Evolutionary conservation across 2,113 vertebrate genomes (phyloP), one percentile per base, ranked within the genome.

Genomic region (Ammodytes dubius): DNA sequence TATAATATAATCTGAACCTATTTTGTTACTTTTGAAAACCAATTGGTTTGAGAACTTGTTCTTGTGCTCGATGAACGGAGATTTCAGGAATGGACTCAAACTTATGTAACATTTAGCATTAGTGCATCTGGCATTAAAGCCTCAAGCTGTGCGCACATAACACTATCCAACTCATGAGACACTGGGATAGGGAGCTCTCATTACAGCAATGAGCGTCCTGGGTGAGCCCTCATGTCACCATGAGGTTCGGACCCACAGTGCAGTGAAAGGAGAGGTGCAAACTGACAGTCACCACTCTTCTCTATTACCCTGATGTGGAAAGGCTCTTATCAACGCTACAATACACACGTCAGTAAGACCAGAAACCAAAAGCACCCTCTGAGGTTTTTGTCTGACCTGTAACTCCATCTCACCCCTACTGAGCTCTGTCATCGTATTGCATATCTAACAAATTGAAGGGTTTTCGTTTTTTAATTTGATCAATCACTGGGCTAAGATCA

Each of bases 261-360:
- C 27, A 70, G 35, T 91, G 91, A 92, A 89, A 88, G 87, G 83
- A 85, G 88, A 90, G 89, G 90, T 90, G 87, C 88, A 83, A 93
- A 87, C 77, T 77, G 87, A 85, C 84, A 79, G 77, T 78, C 87
- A 71, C 40, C 84, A 67, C 80, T 76, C 83, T 76, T 92, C 93
- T 94, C 92, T 50, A 77, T 94, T 93, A 89, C 93, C 88, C 87
- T 49, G 74, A 86, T 50, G 79, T 67, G 50, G 74, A 78, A 80
- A 87, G 53, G 82, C 88, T 89, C 75, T 74, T 83, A 81, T 88
- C 83, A 83, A 87, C 68, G 73, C 8, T n/a, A 91, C 88, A 91
- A 92, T 85, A 84, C 82, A 50, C 68, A 40, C 43, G 72, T 87
- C 79, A 81, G 77, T 74, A 54, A 85, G 83, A 72, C 65, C n/a